A percentile compares a stretch with the other conserved stretches of the same genome.
Evolutionary conservation across 2,797 vertebrate species (phyloP).

Genomic region (Anas flavirostris): DNA sequence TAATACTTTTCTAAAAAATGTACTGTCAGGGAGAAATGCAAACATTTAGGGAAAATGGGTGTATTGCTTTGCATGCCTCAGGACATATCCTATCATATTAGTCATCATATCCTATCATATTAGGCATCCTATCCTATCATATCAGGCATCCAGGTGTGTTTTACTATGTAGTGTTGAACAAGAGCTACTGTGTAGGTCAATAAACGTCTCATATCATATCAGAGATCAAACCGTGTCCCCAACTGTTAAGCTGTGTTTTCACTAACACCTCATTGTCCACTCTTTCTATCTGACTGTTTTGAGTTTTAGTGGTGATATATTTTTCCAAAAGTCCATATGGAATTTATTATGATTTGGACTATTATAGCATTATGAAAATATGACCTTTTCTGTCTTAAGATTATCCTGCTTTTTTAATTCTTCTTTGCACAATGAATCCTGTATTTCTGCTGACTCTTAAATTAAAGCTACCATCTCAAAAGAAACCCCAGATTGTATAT

Average conservation of each 20-base stretch:
- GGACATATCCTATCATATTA: background rate
- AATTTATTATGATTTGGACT: slow-evolving; percentile 58
- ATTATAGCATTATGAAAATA: slow-evolving; percentile 40
- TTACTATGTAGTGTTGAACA: background rate
- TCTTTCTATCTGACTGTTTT: slow-evolving; percentile 34
- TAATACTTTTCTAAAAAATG: background rate
- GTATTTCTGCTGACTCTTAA: background rate
- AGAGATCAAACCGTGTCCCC: background rate
- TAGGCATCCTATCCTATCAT: background rate
- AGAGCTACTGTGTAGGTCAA: slow-evolving; percentile 14
- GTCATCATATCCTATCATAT: background rate
- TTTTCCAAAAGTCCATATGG: slow-evolving; percentile 71
- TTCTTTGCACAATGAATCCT: background rate
- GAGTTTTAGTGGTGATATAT: slow-evolving; percentile 3
- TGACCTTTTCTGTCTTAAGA: slow-evolving; percentile 32
- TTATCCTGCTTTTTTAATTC: slow-evolving; percentile 14
- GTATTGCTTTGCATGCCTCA: background rate
- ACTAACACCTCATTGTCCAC: background rate
- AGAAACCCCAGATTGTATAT: background rate
- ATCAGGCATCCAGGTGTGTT: background rate
- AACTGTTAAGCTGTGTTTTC: slow-evolving; percentile 29
- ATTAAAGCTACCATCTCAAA: background rate
- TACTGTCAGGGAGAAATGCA: background rate
- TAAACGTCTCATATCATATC: background rate
- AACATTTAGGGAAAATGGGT: background rate